A percentile compares a stretch with the other conserved stretches of the same genome.
Conservation (phyloP, 2,797 vertebrate genomes). For the Poliocrania exsul region DNA sequence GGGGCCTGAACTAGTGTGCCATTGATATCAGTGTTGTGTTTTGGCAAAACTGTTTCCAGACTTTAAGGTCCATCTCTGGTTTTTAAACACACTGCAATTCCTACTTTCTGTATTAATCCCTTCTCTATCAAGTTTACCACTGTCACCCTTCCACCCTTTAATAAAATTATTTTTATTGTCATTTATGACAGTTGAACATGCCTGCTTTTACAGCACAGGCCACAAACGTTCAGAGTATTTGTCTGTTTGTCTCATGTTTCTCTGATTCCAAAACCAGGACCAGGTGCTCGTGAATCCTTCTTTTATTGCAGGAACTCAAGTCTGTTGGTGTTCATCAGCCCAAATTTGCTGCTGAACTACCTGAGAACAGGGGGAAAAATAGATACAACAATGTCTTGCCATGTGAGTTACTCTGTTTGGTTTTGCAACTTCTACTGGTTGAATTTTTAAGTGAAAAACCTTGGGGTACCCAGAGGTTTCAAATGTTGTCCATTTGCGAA, state of each 20-base stretch:
- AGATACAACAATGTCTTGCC: constrained; percentile 96
- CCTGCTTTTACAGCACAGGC: background rate
- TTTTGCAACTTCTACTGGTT: background rate
- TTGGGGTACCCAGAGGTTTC: background rate
- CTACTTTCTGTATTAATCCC: background rate
- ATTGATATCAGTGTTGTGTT: background rate
- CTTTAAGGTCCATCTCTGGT: background rate
- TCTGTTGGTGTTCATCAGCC: constrained; percentile 84
- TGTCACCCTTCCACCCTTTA: background rate
- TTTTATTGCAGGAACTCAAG: constrained; percentile 86
- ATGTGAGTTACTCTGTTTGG: constrained; percentile 81
- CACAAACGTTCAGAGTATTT: background rate
- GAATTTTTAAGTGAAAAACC: background rate
- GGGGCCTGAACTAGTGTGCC: background rate
- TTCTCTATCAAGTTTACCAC: background rate
- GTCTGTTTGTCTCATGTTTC: background rate
- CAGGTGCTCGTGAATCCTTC: background rate
- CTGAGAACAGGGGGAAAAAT: constrained; percentile 94
- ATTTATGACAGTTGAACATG: background rate
- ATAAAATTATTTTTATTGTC: background rate
- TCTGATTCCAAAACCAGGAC: background rate
- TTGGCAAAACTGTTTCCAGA: background rate
- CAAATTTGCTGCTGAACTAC: constrained; percentile 79
- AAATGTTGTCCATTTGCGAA: background rate
- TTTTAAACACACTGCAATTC: background rate